These are phyloP conservation scores for Rhea americana DNA, from an alignment of 2,113 vertebrate species.

Conservation along the genomic window DNA sequence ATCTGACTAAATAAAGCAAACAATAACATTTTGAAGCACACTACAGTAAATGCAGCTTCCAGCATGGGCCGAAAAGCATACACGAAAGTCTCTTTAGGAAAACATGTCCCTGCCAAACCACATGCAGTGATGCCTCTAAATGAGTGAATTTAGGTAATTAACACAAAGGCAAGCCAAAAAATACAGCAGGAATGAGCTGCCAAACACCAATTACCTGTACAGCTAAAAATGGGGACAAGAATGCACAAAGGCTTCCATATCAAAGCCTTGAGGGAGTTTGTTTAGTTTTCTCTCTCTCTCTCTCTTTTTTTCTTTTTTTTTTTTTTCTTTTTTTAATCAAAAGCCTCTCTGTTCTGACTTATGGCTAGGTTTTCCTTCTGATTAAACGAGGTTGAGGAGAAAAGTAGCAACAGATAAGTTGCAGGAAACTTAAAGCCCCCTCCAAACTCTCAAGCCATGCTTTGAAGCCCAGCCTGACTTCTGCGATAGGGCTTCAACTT, in stretches of 20 bases:
- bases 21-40: constrained; percentile 64
- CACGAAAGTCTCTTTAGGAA: constrained; percentile 38
- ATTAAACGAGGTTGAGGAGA: not conserved
- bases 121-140: constrained; percentile 31
- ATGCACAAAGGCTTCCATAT: not conserved
- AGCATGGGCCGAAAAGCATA: constrained; percentile 16
- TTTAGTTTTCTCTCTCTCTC: not conserved
- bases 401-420: not conserved
- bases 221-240: not conserved
- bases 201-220: constrained; percentile 50
- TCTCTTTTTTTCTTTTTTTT: not conserved
- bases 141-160: constrained; percentile 59
- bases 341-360: not conserved
- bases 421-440: not conserved
- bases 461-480: not conserved
- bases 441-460: not conserved
- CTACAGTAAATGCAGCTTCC: constrained; percentile 36
- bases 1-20: constrained; percentile 72
- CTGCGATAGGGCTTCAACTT: not conserved
- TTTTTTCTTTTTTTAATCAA: not conserved
- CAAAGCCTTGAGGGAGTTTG: not conserved
- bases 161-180: constrained; percentile 45
- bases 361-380: not conserved
- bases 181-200: constrained; percentile 9
- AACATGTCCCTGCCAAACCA: constrained; percentile 42